Percentiles rank a stretch among this genome's conserved stretches.
Evolutionary conservation across 2,113 vertebrate genomes (phyloP).

Genomic region (Dryoscopus gambensis): DNA sequence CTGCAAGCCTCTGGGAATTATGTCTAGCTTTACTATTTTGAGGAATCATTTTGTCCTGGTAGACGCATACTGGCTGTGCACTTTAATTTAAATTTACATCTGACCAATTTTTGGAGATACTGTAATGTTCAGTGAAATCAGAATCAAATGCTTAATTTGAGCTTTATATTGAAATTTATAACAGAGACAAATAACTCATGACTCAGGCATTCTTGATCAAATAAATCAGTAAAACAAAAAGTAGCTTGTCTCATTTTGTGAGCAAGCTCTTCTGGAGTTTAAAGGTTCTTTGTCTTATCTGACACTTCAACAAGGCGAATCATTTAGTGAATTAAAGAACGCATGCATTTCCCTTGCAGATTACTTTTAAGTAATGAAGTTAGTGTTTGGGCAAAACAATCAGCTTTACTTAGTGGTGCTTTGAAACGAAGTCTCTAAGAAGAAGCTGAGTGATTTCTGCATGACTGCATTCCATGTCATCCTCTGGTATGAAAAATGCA

Average conservation of each 20-base stretch:
- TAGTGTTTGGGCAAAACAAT: conserved; percentile 31
- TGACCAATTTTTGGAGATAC: not conserved
- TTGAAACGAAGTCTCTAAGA: conserved; percentile 10
- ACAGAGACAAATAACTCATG: not conserved
- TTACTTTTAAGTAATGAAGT: conserved; percentile 52
- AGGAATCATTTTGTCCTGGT: not conserved
- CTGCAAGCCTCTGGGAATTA: not conserved
- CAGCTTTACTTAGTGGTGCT: conserved; percentile 1
- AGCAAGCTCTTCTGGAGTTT: conserved; percentile 39
- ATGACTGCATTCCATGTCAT: conserved; percentile 24
- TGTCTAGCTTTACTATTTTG: not conserved
- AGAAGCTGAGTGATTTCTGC: conserved; percentile 18
- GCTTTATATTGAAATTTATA: not conserved
- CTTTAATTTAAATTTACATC: not conserved
- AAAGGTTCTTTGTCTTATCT: conserved; percentile 54
- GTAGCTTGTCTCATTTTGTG: conserved; percentile 9
- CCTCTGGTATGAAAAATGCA: conserved; percentile 46
- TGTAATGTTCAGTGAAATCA: not conserved
- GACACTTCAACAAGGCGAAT: conserved; percentile 18
- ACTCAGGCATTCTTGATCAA: conserved; percentile 32
- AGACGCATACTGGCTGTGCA: not conserved
- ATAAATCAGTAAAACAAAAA: conserved; percentile 37
- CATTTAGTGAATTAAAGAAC: conserved; percentile 42
- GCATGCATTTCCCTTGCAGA: conserved; percentile 56
- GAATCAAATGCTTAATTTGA: not conserved